Evolutionary conservation across 1,140 invertebrate species (phyloP).

Genomic region (Asbolus verrucosus): DNA sequence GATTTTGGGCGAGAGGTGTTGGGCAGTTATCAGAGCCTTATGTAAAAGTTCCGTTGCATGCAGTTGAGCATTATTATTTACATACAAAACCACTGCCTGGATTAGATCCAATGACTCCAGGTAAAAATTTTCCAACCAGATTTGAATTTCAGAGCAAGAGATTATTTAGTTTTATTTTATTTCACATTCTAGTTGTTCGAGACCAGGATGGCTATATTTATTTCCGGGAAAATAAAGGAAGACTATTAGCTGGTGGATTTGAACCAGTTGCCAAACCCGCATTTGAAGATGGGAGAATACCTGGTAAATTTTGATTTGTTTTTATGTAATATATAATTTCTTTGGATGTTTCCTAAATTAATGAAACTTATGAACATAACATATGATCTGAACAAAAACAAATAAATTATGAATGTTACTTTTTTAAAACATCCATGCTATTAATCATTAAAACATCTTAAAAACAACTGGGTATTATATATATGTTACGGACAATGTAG

Average conservation of each 20-base stretch:
- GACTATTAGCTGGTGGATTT: constrained; percentile 87
- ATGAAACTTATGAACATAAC: too few relatives aligned
- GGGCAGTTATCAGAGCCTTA: constrained; percentile 86
- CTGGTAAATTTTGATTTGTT: constrained; percentile 65
- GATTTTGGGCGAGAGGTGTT: constrained; percentile 81
- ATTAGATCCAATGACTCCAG: constrained; percentile 79
- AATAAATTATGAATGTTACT: too few relatives aligned
- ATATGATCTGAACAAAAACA: too few relatives aligned
- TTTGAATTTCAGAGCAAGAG: too few relatives aligned
- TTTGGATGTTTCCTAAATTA: too few relatives aligned
- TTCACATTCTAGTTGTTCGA: constrained; percentile 86
- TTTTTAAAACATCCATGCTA: too few relatives aligned
- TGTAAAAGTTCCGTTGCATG: constrained; percentile 92
- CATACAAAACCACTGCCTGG: constrained; percentile 83
- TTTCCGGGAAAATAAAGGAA: constrained; percentile 83
- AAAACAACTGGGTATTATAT: too few relatives aligned
- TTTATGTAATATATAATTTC: constrained; percentile 41
- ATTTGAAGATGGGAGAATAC: constrained; percentile 82
- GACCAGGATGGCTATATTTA: constrained; percentile 93
- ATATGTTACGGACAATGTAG: too few relatives aligned
- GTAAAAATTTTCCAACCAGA: too few relatives aligned
- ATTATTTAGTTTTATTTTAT: too few relatives aligned
- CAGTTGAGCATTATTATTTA: constrained; percentile 93
- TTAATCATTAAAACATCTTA: too few relatives aligned
- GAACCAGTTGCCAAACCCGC: constrained; percentile 89